Evolutionary conservation across 2,797 vertebrate genomes (phyloP).

Genomic region (Hippoglossus hippoglossus): DNA sequence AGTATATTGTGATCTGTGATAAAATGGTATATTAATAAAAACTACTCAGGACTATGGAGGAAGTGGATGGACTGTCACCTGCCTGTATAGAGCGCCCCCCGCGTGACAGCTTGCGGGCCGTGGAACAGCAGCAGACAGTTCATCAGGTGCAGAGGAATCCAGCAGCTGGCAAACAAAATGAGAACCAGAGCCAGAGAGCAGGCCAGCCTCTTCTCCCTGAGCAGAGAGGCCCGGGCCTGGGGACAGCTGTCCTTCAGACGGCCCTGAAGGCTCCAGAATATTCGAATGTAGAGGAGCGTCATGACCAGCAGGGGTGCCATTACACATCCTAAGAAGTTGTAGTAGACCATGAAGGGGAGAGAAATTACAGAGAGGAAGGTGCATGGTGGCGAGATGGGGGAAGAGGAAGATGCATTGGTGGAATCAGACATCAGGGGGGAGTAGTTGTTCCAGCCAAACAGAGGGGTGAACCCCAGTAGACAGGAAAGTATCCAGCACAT

Average conservation of each 20-base stretch:
- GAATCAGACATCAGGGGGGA: background rate
- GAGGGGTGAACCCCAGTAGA: slow-evolving; percentile 83
- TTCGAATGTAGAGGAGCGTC: slow-evolving; percentile 81
- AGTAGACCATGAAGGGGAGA: slow-evolving; percentile 89
- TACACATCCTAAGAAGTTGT: slow-evolving; percentile 85
- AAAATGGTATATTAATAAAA: background rate
- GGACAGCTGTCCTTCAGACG: slow-evolving; percentile 73
- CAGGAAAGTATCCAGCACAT: slow-evolving; percentile 86
- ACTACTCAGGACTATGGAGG: background rate
- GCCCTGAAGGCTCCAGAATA: slow-evolving; percentile 84
- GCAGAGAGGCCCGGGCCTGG: slow-evolving; percentile 77
- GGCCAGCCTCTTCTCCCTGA: slow-evolving; percentile 85
- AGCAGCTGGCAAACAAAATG: slow-evolving; percentile 85
- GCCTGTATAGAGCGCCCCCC: slow-evolving; percentile 61
- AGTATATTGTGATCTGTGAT: background rate
- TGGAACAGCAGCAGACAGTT: slow-evolving; percentile 82
- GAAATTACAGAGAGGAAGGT: slow-evolving; percentile 79
- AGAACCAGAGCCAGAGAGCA: slow-evolving; percentile 88
- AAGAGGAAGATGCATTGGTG: slow-evolving; percentile 33
- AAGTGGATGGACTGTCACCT: slow-evolving; percentile 25
- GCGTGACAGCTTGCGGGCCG: slow-evolving; percentile 44
- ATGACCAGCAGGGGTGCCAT: slow-evolving; percentile 86
- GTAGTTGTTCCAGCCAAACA: slow-evolving; percentile 86
- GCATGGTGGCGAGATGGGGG: slow-evolving; percentile 53
- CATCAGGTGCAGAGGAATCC: slow-evolving; percentile 88